Conservation (phyloP, 1,140 invertebrate genomes). For the Bilobella aurantiaca region DNA sequence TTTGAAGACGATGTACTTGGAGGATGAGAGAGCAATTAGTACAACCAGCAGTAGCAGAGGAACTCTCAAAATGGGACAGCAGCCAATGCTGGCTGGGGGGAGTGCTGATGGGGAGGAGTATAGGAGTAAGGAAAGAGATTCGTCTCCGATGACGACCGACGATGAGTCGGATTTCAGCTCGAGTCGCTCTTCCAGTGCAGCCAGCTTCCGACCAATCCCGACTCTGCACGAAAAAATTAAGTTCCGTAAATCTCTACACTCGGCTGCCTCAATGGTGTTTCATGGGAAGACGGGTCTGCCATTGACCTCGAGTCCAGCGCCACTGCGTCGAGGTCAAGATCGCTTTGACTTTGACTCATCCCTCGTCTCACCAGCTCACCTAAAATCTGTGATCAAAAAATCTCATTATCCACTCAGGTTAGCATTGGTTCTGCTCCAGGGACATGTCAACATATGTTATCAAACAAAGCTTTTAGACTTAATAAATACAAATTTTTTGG, state of each 20-base stretch:
- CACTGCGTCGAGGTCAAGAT: slow-evolving; percentile 58
- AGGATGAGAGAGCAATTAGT: neutral
- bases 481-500: too few species aligned
- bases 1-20: neutral
- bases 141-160: slow-evolving; percentile 19
- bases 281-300: slow-evolving; percentile 69
- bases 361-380: slow-evolving; percentile 53
- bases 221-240: slow-evolving; percentile 57
- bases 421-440: too few species aligned
- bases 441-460: too few species aligned
- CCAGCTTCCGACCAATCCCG: slow-evolving; percentile 43
- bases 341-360: slow-evolving; percentile 77
- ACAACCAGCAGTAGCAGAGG: too few species aligned
- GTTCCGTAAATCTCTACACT: slow-evolving; percentile 63
- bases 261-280: slow-evolving; percentile 72
- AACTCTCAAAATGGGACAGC: too few species aligned
- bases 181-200: too few species aligned
- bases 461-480: too few species aligned
- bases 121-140: neutral
- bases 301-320: slow-evolving; percentile 77
- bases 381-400: slow-evolving; percentile 39
- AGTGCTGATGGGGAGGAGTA: neutral
- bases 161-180: slow-evolving; percentile 16
- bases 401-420: slow-evolving; percentile 19
- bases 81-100: neutral